Base-by-base conservation (phyloP, 2,113 vertebrate genomes). In the Telmatochromis sp. region DNA sequence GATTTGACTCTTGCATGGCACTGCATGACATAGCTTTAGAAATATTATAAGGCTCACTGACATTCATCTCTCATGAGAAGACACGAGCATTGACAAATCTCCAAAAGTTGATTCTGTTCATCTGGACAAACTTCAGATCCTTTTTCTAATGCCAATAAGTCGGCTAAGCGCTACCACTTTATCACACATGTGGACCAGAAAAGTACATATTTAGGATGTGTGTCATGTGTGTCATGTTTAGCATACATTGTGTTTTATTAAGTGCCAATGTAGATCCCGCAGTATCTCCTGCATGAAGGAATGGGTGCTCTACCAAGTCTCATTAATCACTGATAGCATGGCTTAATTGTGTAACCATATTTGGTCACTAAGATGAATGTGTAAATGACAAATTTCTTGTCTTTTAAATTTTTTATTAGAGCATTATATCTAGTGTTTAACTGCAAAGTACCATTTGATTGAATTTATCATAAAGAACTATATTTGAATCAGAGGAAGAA, bases 381-480 rank as follows among this genome's bases (percentile, higher is more conserved):
- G 90, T 92, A 94, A 96, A 94, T 96, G 93, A 96, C 92, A 94
- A 89, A 95, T 96, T 95, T 95, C 93, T 82, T 92, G 93, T 91
- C 89, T 88, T 89, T 95, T 96, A 82, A 94, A 96, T 96, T 90
- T 96, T 96, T 96, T 86, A 97, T 95, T 91, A 90, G 90, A 93
- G 91, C 96, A 96, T 97, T 97, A 96, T 94, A 96, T 95, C 95
- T 93, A 91, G 95, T 96, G 95, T 96, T 97, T 97, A 97, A 97
- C 96, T 79, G 95, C 95, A 97, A 97, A 96, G 96, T 97, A 96
- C 96, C 92, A 91, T 96, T 97, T 97, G 95, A 97, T 97, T 97
- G 96, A 96, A 96, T 97, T 95, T 96, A 96, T 97, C 96, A 97
- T 96, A 94, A 96, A 96, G 95, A 95, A 97, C 97, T 97, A 97